These are phyloP conservation scores for Taxidea taxus DNA, from an alignment of 2,113 vertebrate species.

Conservation along the genomic window DNA sequence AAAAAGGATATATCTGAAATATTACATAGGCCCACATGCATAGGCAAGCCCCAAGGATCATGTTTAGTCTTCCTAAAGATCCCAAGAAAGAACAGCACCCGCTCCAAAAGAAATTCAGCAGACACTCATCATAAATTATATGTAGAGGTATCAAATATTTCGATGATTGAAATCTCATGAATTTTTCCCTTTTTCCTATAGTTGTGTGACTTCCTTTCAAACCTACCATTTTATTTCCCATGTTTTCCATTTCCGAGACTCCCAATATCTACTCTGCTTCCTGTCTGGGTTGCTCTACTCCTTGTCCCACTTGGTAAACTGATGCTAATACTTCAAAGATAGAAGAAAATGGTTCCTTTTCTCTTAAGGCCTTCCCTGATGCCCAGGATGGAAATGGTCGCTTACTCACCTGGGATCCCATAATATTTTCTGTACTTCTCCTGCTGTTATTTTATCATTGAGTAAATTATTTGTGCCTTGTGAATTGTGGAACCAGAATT, in stretches of 20 bases:
- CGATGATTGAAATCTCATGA: background rate
- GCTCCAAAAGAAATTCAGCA: background rate
- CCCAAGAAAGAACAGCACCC: background rate
- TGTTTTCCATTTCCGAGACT: background rate
- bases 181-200: background rate
- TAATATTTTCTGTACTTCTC: background rate
- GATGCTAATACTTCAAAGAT: background rate
- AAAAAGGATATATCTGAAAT: background rate
- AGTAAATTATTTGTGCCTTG: background rate
- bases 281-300: background rate
- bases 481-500: background rate
- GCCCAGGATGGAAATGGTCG: background rate
- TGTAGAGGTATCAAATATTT: background rate
- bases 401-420: background rate
- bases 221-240: background rate
- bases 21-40: background rate
- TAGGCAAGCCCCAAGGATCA: background rate
- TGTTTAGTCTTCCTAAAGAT: background rate
- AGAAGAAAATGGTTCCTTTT: background rate
- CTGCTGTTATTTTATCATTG: background rate
- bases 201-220: background rate
- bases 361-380: background rate
- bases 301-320: background rate
- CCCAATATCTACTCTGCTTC: background rate
- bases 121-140: background rate